Base-by-base conservation (phyloP, 2,888 invertebrate species). In the Galeopsomyia nigrocyanea region DNA sequence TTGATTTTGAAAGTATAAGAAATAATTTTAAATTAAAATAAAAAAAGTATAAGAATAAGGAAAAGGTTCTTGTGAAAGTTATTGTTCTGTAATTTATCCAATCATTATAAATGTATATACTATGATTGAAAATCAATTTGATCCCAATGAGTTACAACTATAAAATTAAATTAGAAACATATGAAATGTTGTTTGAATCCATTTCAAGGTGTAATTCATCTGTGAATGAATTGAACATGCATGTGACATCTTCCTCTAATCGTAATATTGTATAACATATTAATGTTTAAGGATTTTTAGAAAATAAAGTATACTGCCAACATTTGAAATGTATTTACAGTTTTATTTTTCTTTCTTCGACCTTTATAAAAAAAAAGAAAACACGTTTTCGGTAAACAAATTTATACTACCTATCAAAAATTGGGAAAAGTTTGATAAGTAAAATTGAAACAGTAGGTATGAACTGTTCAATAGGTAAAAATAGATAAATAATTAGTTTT, bases 251-350 rank as follows among this genome's bases (percentile, higher is more conserved):
- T 71, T 74, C 56, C 57, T 68, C 62, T 68, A n/a, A 69, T 63
- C 55, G 39, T 72, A 67, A 69, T 62, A 72, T 72, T 61, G 68
- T 68, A 65, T 70, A 51, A 73, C 68, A 70, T 67, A 50, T 68
- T 67, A 61, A 62, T 68, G 58, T 75, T 22, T 68, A 71, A 68
- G 58, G 57, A 58, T 68, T 68, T 75, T 75, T 66, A 74, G 68
- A 55, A 75, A 75, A 71, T 74, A 74, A 75, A 74, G 71, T 73
- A 55, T 70, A 75, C 68, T 75, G 63, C 73, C 64, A 74, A 51
- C 71, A 73, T 49, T 64, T 62, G 13, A 68, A 60, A 51, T 71
- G 49, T 75, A 75, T 75, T 65, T 73, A 75, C 73, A 75, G 62
- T 22, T 55, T 73, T 67, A 64, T 64, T 73, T 50, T 60, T 65